These are phyloP conservation scores for Drosophila sechellia DNA, from an alignment of 1,140 invertebrate species.

Conservation along the genomic window DNA sequence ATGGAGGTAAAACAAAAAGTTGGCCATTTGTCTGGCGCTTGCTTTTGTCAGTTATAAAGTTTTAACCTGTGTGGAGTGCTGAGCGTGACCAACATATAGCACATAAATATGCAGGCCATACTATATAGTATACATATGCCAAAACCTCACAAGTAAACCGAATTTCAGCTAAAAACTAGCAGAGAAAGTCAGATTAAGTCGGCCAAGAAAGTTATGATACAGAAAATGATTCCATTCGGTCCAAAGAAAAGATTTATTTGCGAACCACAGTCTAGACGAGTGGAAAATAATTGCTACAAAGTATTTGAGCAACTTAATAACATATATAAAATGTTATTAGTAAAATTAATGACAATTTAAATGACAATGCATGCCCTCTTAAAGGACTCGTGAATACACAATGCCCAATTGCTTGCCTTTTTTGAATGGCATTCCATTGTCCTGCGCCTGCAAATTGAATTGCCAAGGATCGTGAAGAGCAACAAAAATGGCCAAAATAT, in stretches of 20 bases:
- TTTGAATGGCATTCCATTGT: conserved; percentile 56
- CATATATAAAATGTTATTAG: background rate
- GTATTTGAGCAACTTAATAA: background rate
- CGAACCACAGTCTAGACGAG: conserved; percentile 23
- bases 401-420: conserved; percentile 15
- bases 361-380: conserved; percentile 16
- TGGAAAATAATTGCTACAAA: background rate
- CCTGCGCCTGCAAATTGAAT: conserved; percentile 62
- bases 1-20: conserved; percentile 46
- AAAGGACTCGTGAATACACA: background rate
- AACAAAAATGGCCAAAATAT: conserved; percentile 67
- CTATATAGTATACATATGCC: conserved; percentile 1
- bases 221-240: conserved; percentile 22
- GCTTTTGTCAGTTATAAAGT: conserved; percentile 69
- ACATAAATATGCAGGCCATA: conserved; percentile 8
- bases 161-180: conserved; percentile 15
- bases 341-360: conserved; percentile 16
- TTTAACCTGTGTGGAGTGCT: conserved; percentile 66
- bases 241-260: conserved; percentile 19
- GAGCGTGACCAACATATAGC: conserved; percentile 40
- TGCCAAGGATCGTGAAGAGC: conserved; percentile 48
- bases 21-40: conserved; percentile 63
- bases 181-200: conserved; percentile 22
- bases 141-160: conserved; percentile 12
- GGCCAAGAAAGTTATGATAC: conserved; percentile 11